Conservation (phyloP, 2,797 vertebrate species). For the Chelon labrosus region DNA sequence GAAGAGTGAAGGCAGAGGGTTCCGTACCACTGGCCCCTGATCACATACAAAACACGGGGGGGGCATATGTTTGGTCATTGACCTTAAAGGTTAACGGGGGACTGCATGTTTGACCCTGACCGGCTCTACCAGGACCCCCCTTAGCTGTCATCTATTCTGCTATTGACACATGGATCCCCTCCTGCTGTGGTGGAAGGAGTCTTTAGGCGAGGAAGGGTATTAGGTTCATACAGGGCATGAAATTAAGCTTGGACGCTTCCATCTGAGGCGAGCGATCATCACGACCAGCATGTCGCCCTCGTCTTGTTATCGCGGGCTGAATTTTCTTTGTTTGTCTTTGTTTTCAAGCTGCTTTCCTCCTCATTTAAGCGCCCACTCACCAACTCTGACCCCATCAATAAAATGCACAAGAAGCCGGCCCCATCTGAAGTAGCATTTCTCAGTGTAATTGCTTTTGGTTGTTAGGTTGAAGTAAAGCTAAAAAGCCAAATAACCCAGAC, state of each 20-base stretch:
- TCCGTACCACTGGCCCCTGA: not conserved
- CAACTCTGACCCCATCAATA: constrained; percentile 3
- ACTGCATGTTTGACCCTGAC: constrained; percentile 45
- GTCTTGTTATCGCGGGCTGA: not conserved
- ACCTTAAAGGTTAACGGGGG: constrained; percentile 53
- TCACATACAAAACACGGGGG: constrained; percentile 42
- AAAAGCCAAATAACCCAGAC: constrained; percentile 21
- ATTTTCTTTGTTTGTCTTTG: constrained; percentile 12
- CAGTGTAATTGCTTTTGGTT: constrained; percentile 19
- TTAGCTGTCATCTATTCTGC: constrained; percentile 57
- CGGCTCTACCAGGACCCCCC: constrained; percentile 31
- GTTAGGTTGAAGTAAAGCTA: constrained; percentile 4
- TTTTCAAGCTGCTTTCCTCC: constrained; percentile 22
- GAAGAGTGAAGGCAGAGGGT: constrained; percentile 18
- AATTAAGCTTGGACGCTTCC: constrained; percentile 9
- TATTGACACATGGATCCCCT: constrained; percentile 34
- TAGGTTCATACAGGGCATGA: not conserved
- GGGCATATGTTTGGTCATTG: constrained; percentile 41
- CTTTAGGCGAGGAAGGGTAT: constrained; percentile 18
- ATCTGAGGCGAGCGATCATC: constrained; percentile 27
- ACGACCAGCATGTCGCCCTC: not conserved
- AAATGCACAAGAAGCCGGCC: not conserved
- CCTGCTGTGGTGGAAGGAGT: constrained; percentile 46
- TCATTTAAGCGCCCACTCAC: not conserved
- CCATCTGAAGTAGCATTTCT: constrained; percentile 11